Evolutionary conservation across 2,797 vertebrate species (phyloP).

Genomic region (Lemur catta): DNA sequence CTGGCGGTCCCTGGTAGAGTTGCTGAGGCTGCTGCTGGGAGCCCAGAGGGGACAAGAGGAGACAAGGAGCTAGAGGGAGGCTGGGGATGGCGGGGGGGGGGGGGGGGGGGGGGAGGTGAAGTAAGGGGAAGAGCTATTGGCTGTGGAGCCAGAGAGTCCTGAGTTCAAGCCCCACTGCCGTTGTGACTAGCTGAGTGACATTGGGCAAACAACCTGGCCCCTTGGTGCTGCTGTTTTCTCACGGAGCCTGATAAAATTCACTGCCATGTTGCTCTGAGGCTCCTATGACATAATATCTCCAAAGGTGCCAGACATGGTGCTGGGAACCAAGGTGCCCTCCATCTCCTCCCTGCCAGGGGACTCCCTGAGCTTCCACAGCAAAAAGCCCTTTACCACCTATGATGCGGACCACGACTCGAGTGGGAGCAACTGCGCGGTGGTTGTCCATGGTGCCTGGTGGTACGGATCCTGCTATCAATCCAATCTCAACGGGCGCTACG

Average conservation of each 20-base stretch:
- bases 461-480: constrained; percentile 18
- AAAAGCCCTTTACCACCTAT: constrained; percentile 59
- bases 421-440: not conserved
- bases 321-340: not conserved
- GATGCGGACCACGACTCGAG: not conserved
- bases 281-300: not conserved
- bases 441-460: constrained; percentile 60
- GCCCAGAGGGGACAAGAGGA: not conserved
- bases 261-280: not conserved
- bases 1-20: not conserved
- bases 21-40: not conserved
- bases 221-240: not conserved
- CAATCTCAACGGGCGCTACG: constrained; percentile 46
- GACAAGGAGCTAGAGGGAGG: not conserved
- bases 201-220: not conserved
- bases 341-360: constrained; percentile 34
- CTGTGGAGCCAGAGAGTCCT: not conserved
- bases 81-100: not conserved
- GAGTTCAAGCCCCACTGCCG: not conserved
- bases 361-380: constrained; percentile 38
- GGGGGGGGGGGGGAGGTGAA: not conserved
- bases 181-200: not conserved
- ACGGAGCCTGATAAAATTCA: not conserved
- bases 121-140: not conserved
- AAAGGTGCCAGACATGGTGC: not conserved